Evolutionary conservation across 1,140 invertebrate species (phyloP).

Genomic region (Paracyclopina nana): DNA sequence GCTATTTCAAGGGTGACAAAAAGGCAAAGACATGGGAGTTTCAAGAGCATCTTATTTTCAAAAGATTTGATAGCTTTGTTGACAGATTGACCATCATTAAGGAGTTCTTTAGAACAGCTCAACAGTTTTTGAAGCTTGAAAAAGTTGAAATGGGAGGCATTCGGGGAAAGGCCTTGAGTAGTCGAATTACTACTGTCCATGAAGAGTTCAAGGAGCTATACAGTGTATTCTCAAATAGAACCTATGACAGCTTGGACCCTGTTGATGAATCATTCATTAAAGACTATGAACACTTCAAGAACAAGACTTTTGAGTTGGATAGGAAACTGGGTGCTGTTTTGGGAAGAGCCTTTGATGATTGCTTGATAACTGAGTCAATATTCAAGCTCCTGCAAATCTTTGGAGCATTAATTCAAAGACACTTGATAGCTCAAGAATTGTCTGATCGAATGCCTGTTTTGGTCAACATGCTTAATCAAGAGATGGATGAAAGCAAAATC

Average conservation of each 20-base stretch:
- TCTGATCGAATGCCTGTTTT: conserved; percentile 58
- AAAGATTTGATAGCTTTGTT: conserved; percentile 59
- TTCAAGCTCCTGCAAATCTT: conserved; percentile 47
- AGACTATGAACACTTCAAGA: conserved; percentile 59
- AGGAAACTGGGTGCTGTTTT: conserved; percentile 68
- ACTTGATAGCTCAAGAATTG: conserved; percentile 62
- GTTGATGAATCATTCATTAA: conserved; percentile 58
- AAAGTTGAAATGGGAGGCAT: conserved; percentile 85
- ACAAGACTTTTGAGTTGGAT: conserved; percentile 62
- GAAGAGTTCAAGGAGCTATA: conserved; percentile 74
- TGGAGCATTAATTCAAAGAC: conserved; percentile 19
- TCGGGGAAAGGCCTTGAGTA: conserved; percentile 57
- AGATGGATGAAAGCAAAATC: conserved; percentile 36
- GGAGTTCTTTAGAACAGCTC: conserved; percentile 71
- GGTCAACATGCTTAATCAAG: conserved; percentile 50
- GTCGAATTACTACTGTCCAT: conserved; percentile 34
- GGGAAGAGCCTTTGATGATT: conserved; percentile 77
- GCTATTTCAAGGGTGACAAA: conserved; percentile 38
- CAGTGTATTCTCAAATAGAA: conserved; percentile 59
- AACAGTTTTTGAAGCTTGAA: conserved; percentile 83
- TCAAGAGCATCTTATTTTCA: conserved; percentile 57
- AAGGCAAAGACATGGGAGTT: conserved; percentile 60
- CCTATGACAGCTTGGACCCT: conserved; percentile 70
- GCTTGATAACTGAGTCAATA: conserved; percentile 60
- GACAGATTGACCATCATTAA: conserved; percentile 58